Conservation (phyloP, 30 jellyfish, hydroid and myxozoan genomes). For the Clytia hemisphaerica region DNA sequence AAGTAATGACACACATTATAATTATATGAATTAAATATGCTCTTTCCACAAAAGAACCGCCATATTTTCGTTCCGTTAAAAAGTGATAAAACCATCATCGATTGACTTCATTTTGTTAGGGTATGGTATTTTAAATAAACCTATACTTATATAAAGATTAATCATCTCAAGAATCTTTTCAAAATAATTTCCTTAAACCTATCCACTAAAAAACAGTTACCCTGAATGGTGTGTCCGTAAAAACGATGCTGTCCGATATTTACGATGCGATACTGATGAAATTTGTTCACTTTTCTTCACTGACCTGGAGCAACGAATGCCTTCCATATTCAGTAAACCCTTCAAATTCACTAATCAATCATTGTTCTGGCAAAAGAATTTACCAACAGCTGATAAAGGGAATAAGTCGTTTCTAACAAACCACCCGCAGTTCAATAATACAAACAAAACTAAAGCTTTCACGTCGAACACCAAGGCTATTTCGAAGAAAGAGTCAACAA, state of each 20-base stretch:
- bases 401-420: neutral
- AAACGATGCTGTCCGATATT: slow-evolving; percentile 40
- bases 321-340: slow-evolving; percentile 49
- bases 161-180: no score
- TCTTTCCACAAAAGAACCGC: no score
- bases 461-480: no score
- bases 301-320: slow-evolving; percentile 50
- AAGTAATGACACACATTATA: no score
- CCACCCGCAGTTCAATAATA: neutral
- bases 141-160: no score
- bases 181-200: no score
- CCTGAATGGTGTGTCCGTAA: slow-evolving; percentile 76
- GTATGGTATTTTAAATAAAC: no score
- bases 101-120: no score
- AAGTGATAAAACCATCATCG: no score
- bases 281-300: slow-evolving; percentile 35
- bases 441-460: neutral
- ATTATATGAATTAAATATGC: no score
- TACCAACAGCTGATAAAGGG: slow-evolving; percentile 7
- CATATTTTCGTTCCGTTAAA: no score
- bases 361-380: slow-evolving; percentile 4
- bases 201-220: slow-evolving; percentile 21
- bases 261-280: slow-evolving; percentile 63
- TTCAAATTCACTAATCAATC: slow-evolving; percentile 25
- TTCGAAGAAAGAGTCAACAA: no score